These are phyloP conservation scores for Orycteropus afer DNA, from an alignment of 2,113 vertebrate genomes.

Conservation along the genomic window DNA sequence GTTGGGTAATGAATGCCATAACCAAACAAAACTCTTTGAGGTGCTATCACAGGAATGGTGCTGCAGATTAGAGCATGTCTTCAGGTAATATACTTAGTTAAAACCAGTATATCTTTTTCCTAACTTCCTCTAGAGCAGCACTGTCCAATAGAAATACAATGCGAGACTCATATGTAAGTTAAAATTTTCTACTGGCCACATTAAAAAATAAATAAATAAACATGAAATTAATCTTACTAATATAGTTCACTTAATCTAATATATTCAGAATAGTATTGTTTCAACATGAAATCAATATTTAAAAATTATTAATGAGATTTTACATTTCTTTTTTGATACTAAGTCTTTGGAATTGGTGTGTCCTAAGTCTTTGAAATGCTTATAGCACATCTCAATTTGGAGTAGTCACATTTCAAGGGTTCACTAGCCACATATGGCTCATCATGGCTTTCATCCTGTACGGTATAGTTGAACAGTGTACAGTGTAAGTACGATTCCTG, in stretches of 20 bases:
- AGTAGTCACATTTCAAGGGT: neutral
- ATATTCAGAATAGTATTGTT: neutral
- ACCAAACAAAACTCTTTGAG: neutral
- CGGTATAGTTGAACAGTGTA: neutral
- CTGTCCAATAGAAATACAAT: neutral
- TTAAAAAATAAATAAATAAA: neutral
- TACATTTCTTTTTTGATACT: neutral
- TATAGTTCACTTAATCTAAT: neutral
- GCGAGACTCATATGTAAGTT: neutral
- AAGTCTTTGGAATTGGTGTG: neutral
- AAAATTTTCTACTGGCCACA: neutral
- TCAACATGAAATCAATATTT: constrained; percentile 12
- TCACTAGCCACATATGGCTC: neutral
- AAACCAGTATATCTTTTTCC: neutral
- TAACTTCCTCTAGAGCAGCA: neutral
- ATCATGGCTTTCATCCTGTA: neutral
- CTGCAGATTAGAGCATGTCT: neutral
- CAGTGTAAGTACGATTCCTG: neutral
- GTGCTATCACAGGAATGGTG: neutral
- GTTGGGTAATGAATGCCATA: neutral
- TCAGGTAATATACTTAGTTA: neutral
- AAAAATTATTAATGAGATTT: neutral
- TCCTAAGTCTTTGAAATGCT: neutral
- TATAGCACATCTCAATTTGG: neutral
- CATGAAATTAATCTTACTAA: too few relatives aligned